A percentile compares a stretch with the other conserved stretches of the same genome.
These are phyloP conservation scores for Torymus texanus DNA, from an alignment of 2,888 invertebrate species.

Conservation along the genomic window DNA sequence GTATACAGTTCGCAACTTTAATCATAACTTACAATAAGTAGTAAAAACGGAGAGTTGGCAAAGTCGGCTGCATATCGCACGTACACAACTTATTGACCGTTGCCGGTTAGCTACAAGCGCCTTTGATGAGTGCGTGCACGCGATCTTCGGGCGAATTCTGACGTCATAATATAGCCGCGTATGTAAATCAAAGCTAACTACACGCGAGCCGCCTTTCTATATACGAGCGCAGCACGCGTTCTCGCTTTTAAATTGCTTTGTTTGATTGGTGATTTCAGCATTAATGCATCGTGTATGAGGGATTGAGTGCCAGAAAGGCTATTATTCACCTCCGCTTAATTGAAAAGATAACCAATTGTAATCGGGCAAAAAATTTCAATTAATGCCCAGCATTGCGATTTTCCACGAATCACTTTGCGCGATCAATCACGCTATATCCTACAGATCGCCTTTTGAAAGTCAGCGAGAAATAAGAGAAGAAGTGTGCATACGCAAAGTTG, in stretches of 20 bases:
- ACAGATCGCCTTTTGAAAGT: no score
- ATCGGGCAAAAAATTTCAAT: conserved; percentile 35
- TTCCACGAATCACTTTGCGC: conserved; percentile 24
- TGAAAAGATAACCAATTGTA: conserved; percentile 51
- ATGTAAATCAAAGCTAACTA: conserved; percentile 72
- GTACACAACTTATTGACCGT: conserved; percentile 68
- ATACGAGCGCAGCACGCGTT: conserved; percentile 60
- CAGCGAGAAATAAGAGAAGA: no score
- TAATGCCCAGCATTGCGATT: conserved; percentile 35
- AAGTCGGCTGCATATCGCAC: conserved; percentile 9
- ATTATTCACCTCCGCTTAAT: conserved; percentile 51
- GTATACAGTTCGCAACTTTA: no score
- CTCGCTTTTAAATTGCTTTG: conserved; percentile 71
- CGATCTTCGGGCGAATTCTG: conserved; percentile 69
- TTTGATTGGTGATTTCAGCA: conserved; percentile 65
- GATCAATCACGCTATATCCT: conserved; percentile 13
- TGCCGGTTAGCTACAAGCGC: conserved; percentile 61
- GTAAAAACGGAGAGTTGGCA: not conserved
- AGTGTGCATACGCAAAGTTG: no score
- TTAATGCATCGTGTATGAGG: conserved; percentile 47
- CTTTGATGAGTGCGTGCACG: conserved; percentile 74
- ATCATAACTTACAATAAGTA: not conserved
- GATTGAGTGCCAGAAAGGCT: conserved; percentile 47
- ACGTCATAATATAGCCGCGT: conserved; percentile 72
- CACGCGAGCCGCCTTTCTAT: conserved; percentile 65